Percentiles rank a stretch among this genome's conserved stretches.
Conservation (phyloP, 2,797 vertebrate species). For the Tympanoctomys barrerae region DNA sequence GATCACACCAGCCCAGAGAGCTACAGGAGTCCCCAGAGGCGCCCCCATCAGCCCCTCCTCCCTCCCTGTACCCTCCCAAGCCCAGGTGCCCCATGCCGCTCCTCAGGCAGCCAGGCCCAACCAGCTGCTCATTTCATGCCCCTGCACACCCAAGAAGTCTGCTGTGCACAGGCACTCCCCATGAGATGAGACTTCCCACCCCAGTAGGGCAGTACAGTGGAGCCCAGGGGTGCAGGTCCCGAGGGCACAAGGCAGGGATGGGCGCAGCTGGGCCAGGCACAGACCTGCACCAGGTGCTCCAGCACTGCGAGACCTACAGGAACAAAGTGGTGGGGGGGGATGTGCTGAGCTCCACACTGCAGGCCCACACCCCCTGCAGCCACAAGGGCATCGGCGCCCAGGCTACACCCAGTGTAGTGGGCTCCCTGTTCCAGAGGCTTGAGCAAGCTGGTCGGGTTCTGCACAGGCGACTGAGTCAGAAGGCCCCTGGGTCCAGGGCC, state of each 20-base stretch:
- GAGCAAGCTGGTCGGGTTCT: background rate
- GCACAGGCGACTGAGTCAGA: background rate
- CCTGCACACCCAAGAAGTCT: background rate
- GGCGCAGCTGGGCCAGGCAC: background rate
- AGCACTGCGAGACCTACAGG: constrained; percentile 67
- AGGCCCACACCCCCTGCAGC: background rate
- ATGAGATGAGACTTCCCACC: rapidly evolving
- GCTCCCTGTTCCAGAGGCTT: rapidly evolving
- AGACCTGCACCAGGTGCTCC: background rate
- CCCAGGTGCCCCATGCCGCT: background rate
- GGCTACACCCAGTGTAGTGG: background rate
- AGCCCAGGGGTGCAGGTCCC: background rate
- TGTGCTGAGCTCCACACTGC: background rate
- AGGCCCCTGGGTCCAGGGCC: background rate
- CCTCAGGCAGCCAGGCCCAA: constrained; percentile 16
- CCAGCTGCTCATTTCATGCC: background rate
- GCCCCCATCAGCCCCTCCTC: background rate
- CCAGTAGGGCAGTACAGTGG: rapidly evolving
- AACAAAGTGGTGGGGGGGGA: constrained; percentile 68
- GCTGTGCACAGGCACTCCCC: background rate
- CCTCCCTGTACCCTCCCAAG: rapidly evolving
- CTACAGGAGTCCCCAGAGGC: background rate
- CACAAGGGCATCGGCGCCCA: background rate
- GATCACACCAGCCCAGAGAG: rapidly evolving
- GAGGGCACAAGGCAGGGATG: rapidly evolving